Base-by-base conservation (phyloP, 2,113 vertebrate species). In the Hyla sarda region DNA sequence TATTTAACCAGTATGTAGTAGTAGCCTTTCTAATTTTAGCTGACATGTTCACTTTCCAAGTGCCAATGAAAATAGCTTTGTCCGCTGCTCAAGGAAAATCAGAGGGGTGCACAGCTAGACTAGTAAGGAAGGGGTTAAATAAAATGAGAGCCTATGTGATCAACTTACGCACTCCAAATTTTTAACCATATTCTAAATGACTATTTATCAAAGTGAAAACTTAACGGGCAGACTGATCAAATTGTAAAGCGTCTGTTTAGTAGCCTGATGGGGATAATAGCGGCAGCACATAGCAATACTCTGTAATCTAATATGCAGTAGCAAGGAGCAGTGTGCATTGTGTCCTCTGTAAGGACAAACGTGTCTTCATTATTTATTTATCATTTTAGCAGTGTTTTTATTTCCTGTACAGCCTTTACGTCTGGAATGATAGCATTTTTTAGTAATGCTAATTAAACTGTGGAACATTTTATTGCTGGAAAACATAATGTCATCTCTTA, bases 401-500 rank as follows among this genome's bases (percentile, higher is more conserved):
- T 45, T 80, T 25, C 21, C 32, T 19, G 58, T 62, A 17, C 56
- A 81, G 78, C 45, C 37, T 65, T 62, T 47, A 47, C 13, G 1
- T 62, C 8, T 65, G 21, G 23, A 62, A 81, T 77, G 23, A 77
- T 77, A 54, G 30, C 28, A 28, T 81, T 41, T 74, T 75, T 79
- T 58, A 62, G 56, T 16, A 45, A 62, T 81, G 78, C 32, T 25
- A 47, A 81, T 62, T 28, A 81, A 65, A 34, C 23, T 25, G 34
- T 41, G 41, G 56, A 56, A 60, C 34, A 5, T 25, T 28, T 81
- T 60, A 62, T 81, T 81, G 56, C 82, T 83, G 47, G 47, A 83
- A 83, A 73, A 54, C 28, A 2, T 58, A 82, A 72, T 30, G 19
- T 75, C 82, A 45, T 84, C 82, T 75, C 71, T n/a, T 83, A 58